Percentiles rank a stretch among this genome's conserved stretches.
Evolutionary conservation across 2,888 invertebrate genomes (phyloP).

Genomic region (Philonicus albiceps): DNA sequence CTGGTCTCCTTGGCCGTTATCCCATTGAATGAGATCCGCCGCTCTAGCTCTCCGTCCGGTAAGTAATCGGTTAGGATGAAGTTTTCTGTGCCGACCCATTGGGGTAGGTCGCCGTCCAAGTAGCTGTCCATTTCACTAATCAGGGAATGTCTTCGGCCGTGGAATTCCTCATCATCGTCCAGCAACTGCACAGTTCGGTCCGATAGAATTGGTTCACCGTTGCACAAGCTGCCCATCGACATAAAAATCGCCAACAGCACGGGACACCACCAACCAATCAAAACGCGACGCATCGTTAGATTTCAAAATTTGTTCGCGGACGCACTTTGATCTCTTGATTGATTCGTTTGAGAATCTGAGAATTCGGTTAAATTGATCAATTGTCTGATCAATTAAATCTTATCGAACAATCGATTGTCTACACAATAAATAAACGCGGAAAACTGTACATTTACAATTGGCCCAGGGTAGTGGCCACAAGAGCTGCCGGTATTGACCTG

Average conservation of each 20-base stretch:
- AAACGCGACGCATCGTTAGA: background rate
- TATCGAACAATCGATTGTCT: background rate
- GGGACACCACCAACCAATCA: background rate
- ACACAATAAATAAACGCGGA: background rate
- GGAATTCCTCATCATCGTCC: background rate
- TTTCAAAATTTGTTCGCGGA: background rate
- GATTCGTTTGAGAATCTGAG: background rate
- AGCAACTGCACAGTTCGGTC: background rate
- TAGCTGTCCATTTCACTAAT: background rate
- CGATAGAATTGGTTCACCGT: background rate
- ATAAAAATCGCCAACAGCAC: background rate
- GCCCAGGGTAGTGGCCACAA: background rate
- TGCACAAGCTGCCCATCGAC: background rate
- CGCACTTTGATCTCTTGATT: background rate
- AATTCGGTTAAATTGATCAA: background rate
- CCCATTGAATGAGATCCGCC: conserved; percentile 70
- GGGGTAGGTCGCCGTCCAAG: background rate
- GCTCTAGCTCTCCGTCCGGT: conserved; percentile 76
- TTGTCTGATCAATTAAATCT: conserved; percentile 4
- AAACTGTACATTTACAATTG: background rate
- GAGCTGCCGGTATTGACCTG: background rate
- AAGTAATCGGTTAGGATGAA: conserved; percentile 73
- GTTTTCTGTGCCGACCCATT: conserved; percentile 63
- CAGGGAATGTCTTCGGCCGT: background rate
- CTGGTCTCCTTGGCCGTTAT: conserved; percentile 73